Base-by-base conservation (phyloP, 2,888 invertebrate species). In the Mesorhabditis belari region DNA sequence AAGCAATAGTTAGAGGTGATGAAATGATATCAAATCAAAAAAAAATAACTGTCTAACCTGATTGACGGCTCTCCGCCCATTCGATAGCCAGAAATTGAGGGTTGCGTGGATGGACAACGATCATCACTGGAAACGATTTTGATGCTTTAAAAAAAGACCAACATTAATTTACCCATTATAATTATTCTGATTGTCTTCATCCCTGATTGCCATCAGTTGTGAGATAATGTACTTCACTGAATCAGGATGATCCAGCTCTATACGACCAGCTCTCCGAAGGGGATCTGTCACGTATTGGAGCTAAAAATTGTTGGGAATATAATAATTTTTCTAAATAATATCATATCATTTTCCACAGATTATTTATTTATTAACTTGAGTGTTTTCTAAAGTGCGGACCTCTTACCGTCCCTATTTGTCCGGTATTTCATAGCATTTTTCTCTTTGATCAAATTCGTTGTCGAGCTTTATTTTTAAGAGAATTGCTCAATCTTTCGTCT, bases 131-230 rank as follows among this genome's bases (percentile, higher is more conserved):
- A 64, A 58, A 57, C 28, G 9, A 2, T n/a, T n/a, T 27, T 24
- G 28, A 19, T 19, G 52, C 5, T 29, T 50, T 9, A 27, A 5
- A 35, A 17, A 49, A 19, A 27, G 2, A 54, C 12, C 23, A 25
- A 12, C 6, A 21, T 21, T 54, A 26, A 12, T 25, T 25, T 17
- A 19, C 55, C 51, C n/a, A 19, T 51, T 21, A 51, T n/a, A 51
- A 51, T 23, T 19, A 35, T 35, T 35, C 2, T 35, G 44, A 35
- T n/a, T 62, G 59, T 77, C 78, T 49, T 78, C 77, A 54, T 77
- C 77, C 57, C 77, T 65, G 44, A 78, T 63, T 3, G 71, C 68
- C 0, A 64, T 63, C 17, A 78, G 59, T 52, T 78, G 78, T n/a
- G 61, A 70, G 49, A 78, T 71, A 26, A 77, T 71, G 61, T 74